Evolutionary conservation across 1,140 invertebrate genomes (phyloP).

Genomic region (Plodia interpunctella): DNA sequence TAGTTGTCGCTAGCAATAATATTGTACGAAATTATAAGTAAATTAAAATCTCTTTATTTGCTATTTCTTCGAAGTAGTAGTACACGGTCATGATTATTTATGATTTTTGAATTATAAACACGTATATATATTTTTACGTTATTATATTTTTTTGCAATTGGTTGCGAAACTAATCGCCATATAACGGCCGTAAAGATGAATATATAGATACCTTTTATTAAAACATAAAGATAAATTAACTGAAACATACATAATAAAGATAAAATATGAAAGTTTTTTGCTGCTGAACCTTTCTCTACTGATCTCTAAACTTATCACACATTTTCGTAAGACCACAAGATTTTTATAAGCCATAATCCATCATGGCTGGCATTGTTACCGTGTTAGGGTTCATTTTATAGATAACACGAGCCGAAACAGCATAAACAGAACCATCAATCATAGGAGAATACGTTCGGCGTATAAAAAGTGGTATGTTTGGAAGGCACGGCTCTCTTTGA

Average conservation of each 20-base stretch:
- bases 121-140: too few species aligned
- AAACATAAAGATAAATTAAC: too few species aligned
- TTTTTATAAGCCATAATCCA: slow-evolving; percentile 19
- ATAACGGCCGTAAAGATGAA: too few species aligned
- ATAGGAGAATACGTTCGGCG: slow-evolving; percentile 6
- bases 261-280: background rate
- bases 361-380: slow-evolving; percentile 20
- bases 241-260: background rate
- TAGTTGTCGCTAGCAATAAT: too few species aligned
- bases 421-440: slow-evolving; percentile 11
- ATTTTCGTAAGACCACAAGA: background rate
- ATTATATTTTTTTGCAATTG: too few species aligned
- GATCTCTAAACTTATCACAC: background rate
- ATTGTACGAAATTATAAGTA: too few species aligned
- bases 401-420: slow-evolving; percentile 11
- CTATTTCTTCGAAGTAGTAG: too few species aligned
- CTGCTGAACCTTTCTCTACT: background rate
- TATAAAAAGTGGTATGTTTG: slow-evolving; percentile 11
- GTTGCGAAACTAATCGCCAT: too few species aligned
- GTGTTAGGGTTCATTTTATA: slow-evolving; percentile 15
- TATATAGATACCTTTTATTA: too few species aligned
- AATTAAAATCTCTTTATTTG: too few species aligned
- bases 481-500: slow-evolving; percentile 1
- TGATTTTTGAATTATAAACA: too few species aligned
- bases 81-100: too few species aligned